Percentiles rank a stretch among this genome's conserved stretches.
Conservation (phyloP, 30 jellyfish, hydroid and myxozoan species). For the Cassiopea xamachana region DNA sequence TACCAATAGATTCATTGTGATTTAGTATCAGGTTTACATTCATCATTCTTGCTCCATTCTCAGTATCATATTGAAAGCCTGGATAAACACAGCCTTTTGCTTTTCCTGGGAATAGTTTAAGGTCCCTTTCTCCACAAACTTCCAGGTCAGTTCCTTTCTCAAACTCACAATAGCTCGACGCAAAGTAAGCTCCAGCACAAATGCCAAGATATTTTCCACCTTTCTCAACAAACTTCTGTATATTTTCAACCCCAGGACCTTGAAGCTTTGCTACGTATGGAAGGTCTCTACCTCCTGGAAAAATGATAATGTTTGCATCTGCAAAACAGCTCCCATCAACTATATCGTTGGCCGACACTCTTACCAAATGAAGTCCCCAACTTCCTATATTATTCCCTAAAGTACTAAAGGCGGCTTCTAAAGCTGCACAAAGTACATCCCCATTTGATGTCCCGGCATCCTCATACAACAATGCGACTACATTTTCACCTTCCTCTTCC, state of each 20-base stretch:
- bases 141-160: conserved; percentile 79
- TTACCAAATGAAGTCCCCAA: neutral
- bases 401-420: conserved; percentile 12
- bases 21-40: conserved; percentile 17
- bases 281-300: conserved; percentile 96
- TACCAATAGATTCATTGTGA: neutral
- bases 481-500: conserved; percentile 1
- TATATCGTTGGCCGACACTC: conserved; percentile 35
- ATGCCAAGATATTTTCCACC: conserved; percentile 93
- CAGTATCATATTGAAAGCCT: conserved; percentile 82
- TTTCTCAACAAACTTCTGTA: conserved; percentile 24
- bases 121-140: conserved; percentile 73
- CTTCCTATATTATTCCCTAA: neutral
- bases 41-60: conserved; percentile 70
- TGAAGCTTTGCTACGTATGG: conserved; percentile 71
- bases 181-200: conserved; percentile 97
- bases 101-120: conserved; percentile 71
- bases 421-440: conserved; percentile 45
- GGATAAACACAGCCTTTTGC: conserved; percentile 91
- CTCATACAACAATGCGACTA: conserved; percentile 46
- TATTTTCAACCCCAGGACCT: conserved; percentile 46
- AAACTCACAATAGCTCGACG: conserved; percentile 72
- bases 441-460: conserved; percentile 77
- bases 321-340: conserved; percentile 23
- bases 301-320: conserved; percentile 41